Base-by-base conservation (phyloP, 2,797 vertebrate species). In the Molothrus ater region DNA sequence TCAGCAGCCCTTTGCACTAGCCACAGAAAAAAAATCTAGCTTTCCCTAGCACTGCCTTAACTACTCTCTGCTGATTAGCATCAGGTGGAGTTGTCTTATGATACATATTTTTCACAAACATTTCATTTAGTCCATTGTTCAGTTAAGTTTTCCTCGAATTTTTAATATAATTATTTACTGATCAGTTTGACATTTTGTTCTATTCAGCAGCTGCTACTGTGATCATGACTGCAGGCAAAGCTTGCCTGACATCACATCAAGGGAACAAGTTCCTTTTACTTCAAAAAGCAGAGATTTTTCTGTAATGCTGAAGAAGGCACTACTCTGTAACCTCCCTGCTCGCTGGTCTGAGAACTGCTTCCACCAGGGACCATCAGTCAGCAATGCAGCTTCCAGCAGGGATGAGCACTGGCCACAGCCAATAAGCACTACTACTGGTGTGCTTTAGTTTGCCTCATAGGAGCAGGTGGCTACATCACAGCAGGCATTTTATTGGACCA, bases 361-460 rank as follows among this genome's bases (percentile, higher is more conserved):
- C 88, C 22, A 20, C 19, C 36, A 22, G 60, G 51, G 56, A 43
- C 4, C 3, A 24, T 34, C 54, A 21, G 32, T 26, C 57, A 60
- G 70, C 48, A 56, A 1, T 4, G 17, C 60, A 29, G 57, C 47
- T 68, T 45, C 57, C 86, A 84, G 61, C 65, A 69, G 53, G 10
- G 1, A 38, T 3, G 15, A 79, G 71, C 70, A 43, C 32, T 34
- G 19, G 17, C 34, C 34, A 65, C 0, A 1, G 75, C 64, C 21
- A 20, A 63, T 11, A 51, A 60, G 34, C 18, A 12, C 43, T 16
- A 31, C 11, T 18, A 6, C 0, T 0, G 15, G 10, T n/a, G 59
- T 32, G 29, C 64, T 89, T 79, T 20, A 26, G 20, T 31, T 65
- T 85, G 48, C 56, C 40, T 60, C 48, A 7, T 2, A 38, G 50